Evolutionary conservation across 2,888 invertebrate genomes (phyloP), one percentile per base, ranked within the genome.

Genomic region (Ophonus ardosiacus): DNA sequence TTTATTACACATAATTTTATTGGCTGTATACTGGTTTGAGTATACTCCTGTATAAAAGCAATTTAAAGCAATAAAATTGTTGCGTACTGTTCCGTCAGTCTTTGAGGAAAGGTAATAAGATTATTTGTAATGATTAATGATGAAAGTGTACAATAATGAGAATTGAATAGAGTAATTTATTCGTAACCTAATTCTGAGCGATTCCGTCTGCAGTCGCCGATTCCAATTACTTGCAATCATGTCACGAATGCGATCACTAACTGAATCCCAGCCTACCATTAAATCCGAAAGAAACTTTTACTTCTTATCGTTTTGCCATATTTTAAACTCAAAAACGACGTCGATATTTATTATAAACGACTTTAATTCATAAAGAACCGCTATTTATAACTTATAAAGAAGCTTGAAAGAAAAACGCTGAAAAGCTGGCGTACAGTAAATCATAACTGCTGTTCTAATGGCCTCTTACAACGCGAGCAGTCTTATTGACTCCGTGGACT

Each of bases 361-460:
- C 80, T 80, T 80, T 61, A 80, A 80, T 80, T 80, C 80, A 80
- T 80, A 80, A 80, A 80, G 80, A 80, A 80, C 59, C 59, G 80
- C 80, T 80, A 80, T 80, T 80, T 80, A 80, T 80, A 80, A 80
- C 80, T 61, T 80, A n/a, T 80, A 80, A 80, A 80, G 80, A 61
- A 80, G 31, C 80, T 61, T 80, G 80, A 80, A 80, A 80, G 80
- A 80, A 80, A 74, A 78, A 80, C 61, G 80, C 80, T 80, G 80
- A 80, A 61, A 80, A 61, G 80, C 80, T 57, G 80, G 61, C 61
- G 71, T 57, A 21, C 80, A 61, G 80, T 80, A 80, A 80, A 80
- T 80, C 80, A 80, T 80, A 80, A 80, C 80, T 59, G 80, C 80
- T 80, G 80, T 59, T 80, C 80, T 80, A 80, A 80, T 80, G 80